Conservation (phyloP, 1,140 invertebrate species). For the Pogonomyrmex californicus region DNA sequence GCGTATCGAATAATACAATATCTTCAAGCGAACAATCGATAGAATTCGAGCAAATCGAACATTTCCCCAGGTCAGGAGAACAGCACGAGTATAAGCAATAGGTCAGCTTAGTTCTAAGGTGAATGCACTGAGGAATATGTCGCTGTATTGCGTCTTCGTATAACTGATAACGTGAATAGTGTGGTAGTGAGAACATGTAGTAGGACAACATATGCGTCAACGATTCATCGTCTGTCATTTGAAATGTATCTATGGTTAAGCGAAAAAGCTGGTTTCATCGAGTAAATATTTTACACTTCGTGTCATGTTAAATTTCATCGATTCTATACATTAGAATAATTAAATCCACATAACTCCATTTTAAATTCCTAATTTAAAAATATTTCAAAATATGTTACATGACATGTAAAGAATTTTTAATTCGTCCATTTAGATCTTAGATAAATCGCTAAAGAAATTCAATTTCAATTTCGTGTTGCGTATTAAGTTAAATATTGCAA, state of each 20-base stretch:
- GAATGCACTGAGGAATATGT: conserved; percentile 66
- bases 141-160: conserved; percentile 67
- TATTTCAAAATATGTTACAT: not conserved
- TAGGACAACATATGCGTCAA: conserved; percentile 70
- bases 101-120: conserved; percentile 64
- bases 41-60: conserved; percentile 78
- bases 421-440: not conserved
- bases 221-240: conserved; percentile 46
- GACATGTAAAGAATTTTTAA: not conserved
- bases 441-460: not conserved
- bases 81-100: conserved; percentile 73
- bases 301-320: not conserved
- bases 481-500: not conserved
- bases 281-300: not conserved
- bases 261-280: not conserved
- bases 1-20: not conserved
- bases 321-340: not conserved
- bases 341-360: not conserved
- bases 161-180: conserved; percentile 64
- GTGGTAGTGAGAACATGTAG: conserved; percentile 69
- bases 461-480: not conserved
- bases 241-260: not conserved
- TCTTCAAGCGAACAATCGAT: conserved; percentile 17
- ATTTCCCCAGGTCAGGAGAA: conserved; percentile 80
- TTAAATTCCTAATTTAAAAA: not conserved